These are phyloP conservation scores for Drosophila subpulchrella DNA, from an alignment of 1,140 invertebrate genomes.

Conservation along the genomic window DNA sequence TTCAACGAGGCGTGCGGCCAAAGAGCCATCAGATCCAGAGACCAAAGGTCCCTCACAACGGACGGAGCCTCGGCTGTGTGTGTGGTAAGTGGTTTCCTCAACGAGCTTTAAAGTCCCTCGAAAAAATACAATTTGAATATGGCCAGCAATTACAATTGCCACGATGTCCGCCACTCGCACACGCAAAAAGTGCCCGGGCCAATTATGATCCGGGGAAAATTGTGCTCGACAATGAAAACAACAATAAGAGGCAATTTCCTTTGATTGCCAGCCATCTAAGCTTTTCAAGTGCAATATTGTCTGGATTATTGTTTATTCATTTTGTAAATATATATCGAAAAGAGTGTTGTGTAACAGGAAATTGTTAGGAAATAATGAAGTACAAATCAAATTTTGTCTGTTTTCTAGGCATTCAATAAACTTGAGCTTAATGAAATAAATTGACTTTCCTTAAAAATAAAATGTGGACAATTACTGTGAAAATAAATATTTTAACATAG, in stretches of 20 bases:
- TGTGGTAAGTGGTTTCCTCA: slow-evolving; percentile 34
- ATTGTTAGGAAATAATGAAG: too few relatives aligned
- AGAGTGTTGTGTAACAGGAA: not conserved
- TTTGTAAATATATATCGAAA: not conserved
- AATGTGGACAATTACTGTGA: too few relatives aligned
- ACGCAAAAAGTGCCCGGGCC: slow-evolving; percentile 27
- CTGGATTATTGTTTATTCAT: slow-evolving; percentile 1
- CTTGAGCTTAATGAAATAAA: not conserved
- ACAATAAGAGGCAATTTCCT: slow-evolving; percentile 21
- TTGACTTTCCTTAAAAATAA: too few relatives aligned
- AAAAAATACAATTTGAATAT: slow-evolving; percentile 69
- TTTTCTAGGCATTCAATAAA: not conserved
- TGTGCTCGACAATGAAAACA: slow-evolving; percentile 34
- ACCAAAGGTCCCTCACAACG: slow-evolving; percentile 21
- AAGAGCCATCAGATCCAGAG: slow-evolving; percentile 49
- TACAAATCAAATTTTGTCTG: not conserved
- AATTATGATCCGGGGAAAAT: slow-evolving; percentile 55
- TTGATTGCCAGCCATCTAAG: slow-evolving; percentile 27
- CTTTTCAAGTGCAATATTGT: slow-evolving; percentile 3
- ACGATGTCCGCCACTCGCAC: slow-evolving; percentile 9
- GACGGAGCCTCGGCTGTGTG: slow-evolving; percentile 4
- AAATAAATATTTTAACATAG: too few relatives aligned
- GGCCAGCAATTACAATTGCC: slow-evolving; percentile 61
- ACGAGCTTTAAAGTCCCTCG: slow-evolving; percentile 26
- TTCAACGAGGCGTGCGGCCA: slow-evolving; percentile 70